phyloP scores from a whole-genome alignment of 2,797 vertebrate genomes.

The Neosilurus mollespiculum region DNA sequence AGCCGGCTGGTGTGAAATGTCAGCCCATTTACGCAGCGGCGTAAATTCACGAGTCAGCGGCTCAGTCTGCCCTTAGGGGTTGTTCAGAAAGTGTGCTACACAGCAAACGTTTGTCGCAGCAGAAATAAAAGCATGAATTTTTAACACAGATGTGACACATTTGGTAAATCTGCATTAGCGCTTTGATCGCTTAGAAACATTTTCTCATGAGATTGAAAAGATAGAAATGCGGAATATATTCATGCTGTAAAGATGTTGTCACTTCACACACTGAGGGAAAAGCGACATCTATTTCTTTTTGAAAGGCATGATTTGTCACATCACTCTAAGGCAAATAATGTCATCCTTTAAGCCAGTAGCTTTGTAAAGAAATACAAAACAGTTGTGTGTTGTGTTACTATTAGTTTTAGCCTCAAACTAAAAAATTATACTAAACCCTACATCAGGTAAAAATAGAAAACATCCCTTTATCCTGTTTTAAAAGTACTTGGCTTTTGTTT shows the following conservation, averaged over 20 bases:
- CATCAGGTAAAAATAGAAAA: background rate
- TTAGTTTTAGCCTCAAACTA: background rate
- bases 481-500: too few relatives aligned
- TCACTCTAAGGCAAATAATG: conserved; percentile 13
- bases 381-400: too few relatives aligned
- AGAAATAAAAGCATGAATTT: conserved; percentile 45
- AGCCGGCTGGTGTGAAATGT: conserved; percentile 54
- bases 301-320: conserved; percentile 12
- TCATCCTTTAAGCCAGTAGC: background rate
- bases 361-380: background rate
- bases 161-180: conserved; percentile 38
- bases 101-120: conserved; percentile 44
- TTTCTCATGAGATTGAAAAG: background rate
- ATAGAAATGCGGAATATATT: conserved; percentile 21
- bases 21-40: conserved; percentile 40
- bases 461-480: background rate
- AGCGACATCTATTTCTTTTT: conserved; percentile 3
- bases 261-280: background rate
- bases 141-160: conserved; percentile 39
- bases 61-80: conserved; percentile 37
- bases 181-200: conserved; percentile 25
- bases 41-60: conserved; percentile 52
- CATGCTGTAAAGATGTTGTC: conserved; percentile 12
- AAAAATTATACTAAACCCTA: background rate
- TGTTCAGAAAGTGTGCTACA: conserved; percentile 41